Conservation (phyloP, 2,888 invertebrate genomes). For the Serrognathus titanus region DNA sequence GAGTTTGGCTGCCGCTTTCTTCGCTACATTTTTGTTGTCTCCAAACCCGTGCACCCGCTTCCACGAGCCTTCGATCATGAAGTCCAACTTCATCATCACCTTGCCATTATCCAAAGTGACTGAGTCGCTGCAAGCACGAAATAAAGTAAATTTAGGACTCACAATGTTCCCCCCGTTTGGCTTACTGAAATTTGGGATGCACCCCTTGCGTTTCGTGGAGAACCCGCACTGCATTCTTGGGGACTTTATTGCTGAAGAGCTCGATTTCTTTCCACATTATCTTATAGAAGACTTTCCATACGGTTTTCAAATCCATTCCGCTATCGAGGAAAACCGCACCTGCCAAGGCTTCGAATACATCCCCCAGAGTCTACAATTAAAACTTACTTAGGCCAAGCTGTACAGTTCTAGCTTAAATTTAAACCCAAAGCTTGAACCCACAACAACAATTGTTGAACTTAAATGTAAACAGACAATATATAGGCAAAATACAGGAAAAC, state of each 20-base stretch:
- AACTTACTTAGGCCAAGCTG: background rate
- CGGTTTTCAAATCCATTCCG: slow-evolving; percentile 64
- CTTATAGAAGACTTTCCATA: slow-evolving; percentile 80
- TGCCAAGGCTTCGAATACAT: slow-evolving; percentile 87
- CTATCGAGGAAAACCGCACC: slow-evolving; percentile 90
- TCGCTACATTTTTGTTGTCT: slow-evolving; percentile 65
- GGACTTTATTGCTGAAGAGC: slow-evolving; percentile 75
- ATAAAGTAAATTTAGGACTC: slow-evolving; percentile 23
- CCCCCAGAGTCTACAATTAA: slow-evolving; percentile 67
- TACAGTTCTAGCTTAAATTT: too few species aligned
- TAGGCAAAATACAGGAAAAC: too few species aligned
- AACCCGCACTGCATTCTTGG: slow-evolving; percentile 86
- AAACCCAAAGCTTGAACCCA: too few species aligned
- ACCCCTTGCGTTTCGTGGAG: slow-evolving; percentile 80
- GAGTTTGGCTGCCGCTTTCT: slow-evolving; percentile 74
- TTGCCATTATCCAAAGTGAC: slow-evolving; percentile 36
- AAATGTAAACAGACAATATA: too few species aligned
- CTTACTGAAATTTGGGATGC: slow-evolving; percentile 71
- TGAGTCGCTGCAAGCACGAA: slow-evolving; percentile 27
- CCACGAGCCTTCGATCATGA: slow-evolving; percentile 57
- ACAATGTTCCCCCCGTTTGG: slow-evolving; percentile 31
- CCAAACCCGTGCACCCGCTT: slow-evolving; percentile 69
- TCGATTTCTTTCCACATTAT: slow-evolving; percentile 86
- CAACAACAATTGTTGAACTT: too few species aligned
- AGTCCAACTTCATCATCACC: slow-evolving; percentile 61